Conservation (phyloP, 1,140 invertebrate genomes). For the Saxidomus purpurata region DNA sequence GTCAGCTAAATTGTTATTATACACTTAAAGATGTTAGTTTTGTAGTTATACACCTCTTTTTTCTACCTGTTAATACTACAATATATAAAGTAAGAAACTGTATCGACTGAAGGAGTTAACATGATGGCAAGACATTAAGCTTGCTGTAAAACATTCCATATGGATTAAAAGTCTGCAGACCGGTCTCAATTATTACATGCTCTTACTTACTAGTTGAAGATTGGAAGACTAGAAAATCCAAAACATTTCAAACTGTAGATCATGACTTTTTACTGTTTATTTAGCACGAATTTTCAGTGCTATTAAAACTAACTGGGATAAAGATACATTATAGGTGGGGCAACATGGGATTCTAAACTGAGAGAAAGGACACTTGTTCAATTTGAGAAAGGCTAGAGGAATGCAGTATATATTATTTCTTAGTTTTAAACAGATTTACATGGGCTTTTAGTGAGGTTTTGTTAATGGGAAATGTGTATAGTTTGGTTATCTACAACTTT, state of each 20-base stretch:
- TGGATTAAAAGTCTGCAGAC: not conserved
- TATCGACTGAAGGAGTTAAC: not conserved
- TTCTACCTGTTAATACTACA: not conserved
- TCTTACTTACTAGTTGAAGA: not conserved
- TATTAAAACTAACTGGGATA: too few relatives aligned
- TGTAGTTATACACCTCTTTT: not conserved
- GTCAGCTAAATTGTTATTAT: not conserved
- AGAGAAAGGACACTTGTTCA: not conserved
- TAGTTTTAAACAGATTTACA: not conserved
- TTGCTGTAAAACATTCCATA: not conserved
- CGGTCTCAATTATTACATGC: not conserved
- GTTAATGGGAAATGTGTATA: slow-evolving; percentile 13
- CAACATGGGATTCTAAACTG: not conserved
- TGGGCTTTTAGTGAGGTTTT: not conserved
- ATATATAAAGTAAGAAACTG: not conserved
- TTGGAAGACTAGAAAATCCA: not conserved
- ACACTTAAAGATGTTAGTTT: slow-evolving; percentile 5
- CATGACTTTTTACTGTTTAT: too few relatives aligned
- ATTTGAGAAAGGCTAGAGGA: not conserved
- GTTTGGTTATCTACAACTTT: slow-evolving; percentile 7
- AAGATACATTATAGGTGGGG: not conserved
- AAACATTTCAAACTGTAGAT: too few relatives aligned
- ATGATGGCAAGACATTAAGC: not conserved
- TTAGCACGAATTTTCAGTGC: too few relatives aligned
- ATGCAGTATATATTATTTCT: not conserved